Evolutionary conservation across 2,888 invertebrate genomes (phyloP).

Genomic region (Orthosia gothica): DNA sequence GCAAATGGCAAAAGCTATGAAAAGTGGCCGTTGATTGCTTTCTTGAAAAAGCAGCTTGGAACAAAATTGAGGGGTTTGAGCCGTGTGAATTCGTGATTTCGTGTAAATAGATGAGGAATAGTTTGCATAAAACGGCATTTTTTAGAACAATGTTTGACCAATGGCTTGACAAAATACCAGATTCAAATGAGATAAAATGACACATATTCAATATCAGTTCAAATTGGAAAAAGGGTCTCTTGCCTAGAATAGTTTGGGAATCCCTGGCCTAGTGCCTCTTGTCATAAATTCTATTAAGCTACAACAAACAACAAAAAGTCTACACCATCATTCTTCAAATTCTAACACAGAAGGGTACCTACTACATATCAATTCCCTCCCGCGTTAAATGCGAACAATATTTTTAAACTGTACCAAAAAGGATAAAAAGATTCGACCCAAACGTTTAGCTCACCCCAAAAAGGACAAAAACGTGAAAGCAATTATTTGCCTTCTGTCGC

Average conservation of each 20-base stretch:
- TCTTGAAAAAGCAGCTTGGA: conserved; percentile 12
- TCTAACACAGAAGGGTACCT: conserved; percentile 37
- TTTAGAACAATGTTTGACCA: too few relatives aligned
- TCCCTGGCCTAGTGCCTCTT: too few relatives aligned
- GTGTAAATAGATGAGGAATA: too few relatives aligned
- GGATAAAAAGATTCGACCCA: conserved; percentile 61
- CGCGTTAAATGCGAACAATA: conserved; percentile 63
- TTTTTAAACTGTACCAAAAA: conserved; percentile 68
- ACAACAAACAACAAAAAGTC: neutral
- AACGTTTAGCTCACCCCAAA: conserved; percentile 71
- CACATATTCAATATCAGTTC: too few relatives aligned
- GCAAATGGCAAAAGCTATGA: conserved; percentile 24
- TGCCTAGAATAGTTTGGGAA: too few relatives aligned
- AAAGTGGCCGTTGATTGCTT: conserved; percentile 9
- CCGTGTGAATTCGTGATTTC: too few relatives aligned
- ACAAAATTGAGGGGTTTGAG: conserved; percentile 5
- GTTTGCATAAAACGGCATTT: too few relatives aligned
- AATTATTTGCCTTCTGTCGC: conserved; percentile 88
- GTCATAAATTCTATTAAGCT: neutral
- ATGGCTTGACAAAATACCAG: too few relatives aligned
- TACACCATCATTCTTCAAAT: conserved; percentile 31
- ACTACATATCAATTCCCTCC: conserved; percentile 57
- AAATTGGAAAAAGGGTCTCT: too few relatives aligned
- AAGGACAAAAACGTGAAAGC: conserved; percentile 76
- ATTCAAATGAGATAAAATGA: too few relatives aligned